phyloP scores from a whole-genome alignment of 1,140 invertebrate genomes.

The Kradibia gibbosae region DNA sequence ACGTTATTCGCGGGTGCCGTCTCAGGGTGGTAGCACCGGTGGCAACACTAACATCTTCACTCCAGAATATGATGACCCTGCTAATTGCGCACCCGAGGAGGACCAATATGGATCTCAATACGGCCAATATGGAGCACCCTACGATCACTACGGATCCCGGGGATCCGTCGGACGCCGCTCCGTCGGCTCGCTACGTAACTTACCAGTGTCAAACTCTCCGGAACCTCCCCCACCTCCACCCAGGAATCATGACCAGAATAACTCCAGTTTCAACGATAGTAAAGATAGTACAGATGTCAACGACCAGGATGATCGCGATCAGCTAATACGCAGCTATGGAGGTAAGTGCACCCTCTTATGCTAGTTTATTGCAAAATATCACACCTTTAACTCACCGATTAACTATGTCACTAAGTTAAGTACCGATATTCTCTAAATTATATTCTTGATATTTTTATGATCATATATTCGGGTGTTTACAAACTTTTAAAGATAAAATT shows the following conservation, averaged over 20 bases:
- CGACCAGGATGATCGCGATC: conserved; percentile 86
- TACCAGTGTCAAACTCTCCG: conserved; percentile 80
- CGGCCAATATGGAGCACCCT: conserved; percentile 84
- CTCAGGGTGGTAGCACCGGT: conserved; percentile 69
- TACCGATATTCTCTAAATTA: no score
- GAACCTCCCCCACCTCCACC: conserved; percentile 88
- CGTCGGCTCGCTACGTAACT: conserved; percentile 80
- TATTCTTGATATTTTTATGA: no score
- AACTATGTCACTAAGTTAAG: no score
- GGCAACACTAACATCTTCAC: conserved; percentile 72
- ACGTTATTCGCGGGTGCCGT: conserved; percentile 78
- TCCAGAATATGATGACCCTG: conserved; percentile 92
- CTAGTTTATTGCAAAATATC: background rate
- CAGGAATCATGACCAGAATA: conserved; percentile 81
- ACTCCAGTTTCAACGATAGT: conserved; percentile 88
- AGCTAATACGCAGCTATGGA: conserved; percentile 81
- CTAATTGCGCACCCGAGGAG: conserved; percentile 90
- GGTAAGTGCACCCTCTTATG: conserved; percentile 73
- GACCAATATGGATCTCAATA: conserved; percentile 91
- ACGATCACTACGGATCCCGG: conserved; percentile 89
- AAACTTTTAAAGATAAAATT: no score
- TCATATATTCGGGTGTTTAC: no score
- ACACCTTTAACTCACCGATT: no score
- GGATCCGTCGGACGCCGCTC: conserved; percentile 82
- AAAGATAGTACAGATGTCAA: conserved; percentile 95